phyloP scores from a whole-genome alignment of 2,888 invertebrate genomes.

The Scaptomyza caliginosa region DNA sequence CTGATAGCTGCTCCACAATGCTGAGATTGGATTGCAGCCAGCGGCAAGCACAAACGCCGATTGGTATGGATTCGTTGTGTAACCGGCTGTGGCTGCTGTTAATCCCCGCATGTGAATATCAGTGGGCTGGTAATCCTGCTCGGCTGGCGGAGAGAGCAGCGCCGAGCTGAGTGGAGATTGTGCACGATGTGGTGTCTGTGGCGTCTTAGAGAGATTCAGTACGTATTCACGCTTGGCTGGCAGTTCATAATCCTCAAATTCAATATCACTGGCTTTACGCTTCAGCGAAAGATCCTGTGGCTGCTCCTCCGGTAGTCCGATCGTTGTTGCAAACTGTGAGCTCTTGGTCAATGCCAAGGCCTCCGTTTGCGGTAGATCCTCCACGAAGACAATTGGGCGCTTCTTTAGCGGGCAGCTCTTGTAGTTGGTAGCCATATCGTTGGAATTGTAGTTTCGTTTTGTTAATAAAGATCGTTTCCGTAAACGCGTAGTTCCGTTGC shows the following conservation, averaged over 20 bases:
- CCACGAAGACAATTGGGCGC: conserved; percentile 91
- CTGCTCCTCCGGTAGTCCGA: conserved; percentile 54
- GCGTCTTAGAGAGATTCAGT: conserved; percentile 78
- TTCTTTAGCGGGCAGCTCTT: conserved; percentile 96
- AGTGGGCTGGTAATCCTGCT: conserved; percentile 65
- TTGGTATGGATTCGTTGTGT: conserved; percentile 76
- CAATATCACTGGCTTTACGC: conserved; percentile 69
- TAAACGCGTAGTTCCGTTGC: conserved; percentile 39
- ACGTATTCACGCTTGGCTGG: conserved; percentile 79
- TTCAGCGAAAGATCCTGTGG: conserved; percentile 83
- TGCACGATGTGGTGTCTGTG: conserved; percentile 23
- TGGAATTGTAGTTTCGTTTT: not conserved
- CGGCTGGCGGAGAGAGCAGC: conserved; percentile 73
- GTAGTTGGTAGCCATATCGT: conserved; percentile 86
- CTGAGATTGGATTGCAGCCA: conserved; percentile 79
- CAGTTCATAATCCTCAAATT: conserved; percentile 61
- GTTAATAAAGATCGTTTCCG: conserved; percentile 10
- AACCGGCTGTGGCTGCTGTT: conserved; percentile 69
- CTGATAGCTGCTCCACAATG: conserved; percentile 79
- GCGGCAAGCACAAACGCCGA: conserved; percentile 79
- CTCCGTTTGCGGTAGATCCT: conserved; percentile 84
- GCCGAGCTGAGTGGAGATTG: conserved; percentile 55
- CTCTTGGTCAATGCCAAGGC: conserved; percentile 71
- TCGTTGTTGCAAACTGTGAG: conserved; percentile 28
- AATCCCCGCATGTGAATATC: conserved; percentile 82